Base-by-base conservation (phyloP, 2,113 vertebrate genomes). In the Thryonomys swinderianus region DNA sequence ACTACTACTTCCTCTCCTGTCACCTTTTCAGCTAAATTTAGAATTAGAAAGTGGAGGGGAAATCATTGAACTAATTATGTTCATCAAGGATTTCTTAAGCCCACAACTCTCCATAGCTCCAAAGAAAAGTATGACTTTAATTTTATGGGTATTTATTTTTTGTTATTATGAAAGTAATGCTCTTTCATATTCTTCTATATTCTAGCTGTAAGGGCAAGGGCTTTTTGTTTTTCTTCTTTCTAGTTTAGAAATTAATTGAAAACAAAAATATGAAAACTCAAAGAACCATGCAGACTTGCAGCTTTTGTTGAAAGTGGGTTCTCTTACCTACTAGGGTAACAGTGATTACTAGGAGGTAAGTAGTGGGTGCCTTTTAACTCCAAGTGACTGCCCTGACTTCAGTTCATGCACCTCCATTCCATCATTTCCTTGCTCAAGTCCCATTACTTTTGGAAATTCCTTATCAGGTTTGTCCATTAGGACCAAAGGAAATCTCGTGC, bases 201-300 rank as follows among this genome's bases (percentile, higher is more conserved):
- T 42, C 57, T 64, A 76, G 10, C 21, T 88, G 2, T 45, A 80
- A 90, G 5, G n/a, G 57, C 7, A 64, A 20, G 2, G 55, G 17
- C 62, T 84, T 92, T 67, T 55, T 83, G n/a, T n/a, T 91, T 67
- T 59, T 30, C 34, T 55, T 89, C 78, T 85, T 25, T 78, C 42
- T 92, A 32, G 8, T 37, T 71, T 86, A 64, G 76, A 0, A 71
- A 55, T 64, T 80, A 90, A 87, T 27, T 85, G 13, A 81, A 13
- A 79, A 40, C 45, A 62, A 90, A 55, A 76, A 74, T 71, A 88
- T 34, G 67, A 66, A 66, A 73, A 62, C 30, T 40, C 18, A 83
- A 80, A 66, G 20, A 62, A 94, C 57, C 51, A 62, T 37, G 27
- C 7, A 67, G 17, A 74, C 37, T 83, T 61, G 10, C 66, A 69